Evolutionary conservation across 1,140 invertebrate genomes (phyloP), one percentile per base, ranked within the genome.

Genomic region (Sesamia nonagrioides): DNA sequence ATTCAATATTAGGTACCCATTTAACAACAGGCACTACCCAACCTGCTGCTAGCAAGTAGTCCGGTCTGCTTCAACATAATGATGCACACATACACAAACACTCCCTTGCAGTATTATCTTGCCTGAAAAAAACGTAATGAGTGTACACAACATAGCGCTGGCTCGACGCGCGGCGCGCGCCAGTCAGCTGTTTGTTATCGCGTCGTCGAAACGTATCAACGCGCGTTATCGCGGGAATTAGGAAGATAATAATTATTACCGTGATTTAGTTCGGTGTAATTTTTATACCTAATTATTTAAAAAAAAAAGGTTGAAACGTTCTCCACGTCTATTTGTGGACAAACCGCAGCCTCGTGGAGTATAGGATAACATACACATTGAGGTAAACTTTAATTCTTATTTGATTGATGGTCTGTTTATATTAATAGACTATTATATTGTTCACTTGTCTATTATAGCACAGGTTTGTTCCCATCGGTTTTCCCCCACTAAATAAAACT

Each of bases 151-250:
- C 21, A 40, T 0, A 9, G 40, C 11, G 27, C 13, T n/a, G 48
- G 9, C 13, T 17, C 42, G 40, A 18, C 45, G 37, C 37, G n/a
- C n/a, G n/a, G n/a, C 15, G 7, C 9, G 40, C 42, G 42, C 11
- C 42, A 69, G 66, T 69, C 66, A 69, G 66, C 66, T 69, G 66
- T 72, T 52, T 33, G 69, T 52, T 72, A 56, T 72, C 48, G 48
- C 17, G 69, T 6, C 69, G 48, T 9, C 48, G 50, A 37, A 33
- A 54, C 69, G 50, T 56, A n/a, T 17, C 15, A 9, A 21, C 27
- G 37, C 15, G 45, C 45, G 1, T 3, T 50, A 50, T 50, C 45
- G 45, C 45, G 13, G 1, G 15, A 5, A 6, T n/a, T 50, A 13
- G 42, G 11, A 11, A 6, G 42, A 45, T 45, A 15, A n/a, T 40